Evolutionary conservation across 1,140 invertebrate species (phyloP), one percentile per base, ranked within the genome.

Genomic region (Atopsyche davidsoni): DNA sequence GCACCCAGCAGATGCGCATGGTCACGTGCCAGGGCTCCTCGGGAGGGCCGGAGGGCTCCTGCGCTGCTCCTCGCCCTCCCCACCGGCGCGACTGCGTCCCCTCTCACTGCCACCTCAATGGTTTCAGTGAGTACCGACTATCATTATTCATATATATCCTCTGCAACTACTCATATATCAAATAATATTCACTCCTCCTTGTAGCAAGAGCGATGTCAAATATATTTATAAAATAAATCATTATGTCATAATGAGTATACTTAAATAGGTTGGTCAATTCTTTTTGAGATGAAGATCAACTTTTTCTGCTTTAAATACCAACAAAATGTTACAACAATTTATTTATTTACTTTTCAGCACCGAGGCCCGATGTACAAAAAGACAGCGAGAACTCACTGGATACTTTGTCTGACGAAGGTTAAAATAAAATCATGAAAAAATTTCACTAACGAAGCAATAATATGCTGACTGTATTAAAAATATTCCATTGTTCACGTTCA

Each of bases 11-110:
- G 41, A 63, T 64, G 0, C 64, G 72, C 0, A 65, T 69, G 6
- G 71, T 74, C 10, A 70, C 68, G 60, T 74, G 71, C 49, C 60
- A 63, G 4, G 65, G 65, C 17, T 68, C 64, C 0, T 61, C 50
- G 4, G 67, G 58, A 11, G 68, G 66, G 1, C 64, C 65, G 1
- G 51, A 43, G 0, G 66, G 65, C 0, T 63, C 68, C 0, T 72
- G 70, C 43, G 47, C 55, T 0, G 62, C 60, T 0, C 35, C 61
- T 11, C 40, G 67, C 2, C 69, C 70, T 0, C 42, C 63, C 2
- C 64, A 65, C 0, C 43, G 60, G 4, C 52, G 62, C 6, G 57
- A 66, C 9, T 72, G 70, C 25, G 70, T 72, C 1, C 69, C 69
- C 0, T 43, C 67, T 0, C 59, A 68, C 0, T 73, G 70, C 41